These are phyloP conservation scores for Morone chrysops DNA, from an alignment of 2,113 vertebrate species.

Conservation along the genomic window DNA sequence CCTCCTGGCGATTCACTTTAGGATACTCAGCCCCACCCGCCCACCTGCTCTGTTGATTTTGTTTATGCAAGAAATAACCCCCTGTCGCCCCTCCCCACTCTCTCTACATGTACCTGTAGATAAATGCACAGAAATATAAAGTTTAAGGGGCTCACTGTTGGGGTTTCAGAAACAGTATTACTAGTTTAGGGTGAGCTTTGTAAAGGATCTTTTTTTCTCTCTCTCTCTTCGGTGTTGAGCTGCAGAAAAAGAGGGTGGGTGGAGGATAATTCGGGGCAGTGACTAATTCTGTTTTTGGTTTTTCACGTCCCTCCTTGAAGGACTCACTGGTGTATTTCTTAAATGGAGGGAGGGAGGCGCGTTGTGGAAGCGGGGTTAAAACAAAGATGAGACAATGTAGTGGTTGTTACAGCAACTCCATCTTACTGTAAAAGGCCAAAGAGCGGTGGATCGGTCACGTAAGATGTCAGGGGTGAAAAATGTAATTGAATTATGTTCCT, in stretches of 20 bases:
- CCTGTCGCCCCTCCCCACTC: conserved; percentile 20
- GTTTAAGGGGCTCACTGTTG: conserved; percentile 3
- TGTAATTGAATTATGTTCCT: conserved; percentile 9
- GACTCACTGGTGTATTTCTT: conserved; percentile 14
- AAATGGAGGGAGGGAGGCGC: not conserved
- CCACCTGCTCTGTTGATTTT: conserved; percentile 30
- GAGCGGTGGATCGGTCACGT: conserved; percentile 37
- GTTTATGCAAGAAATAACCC: conserved; percentile 50
- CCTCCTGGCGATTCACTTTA: conserved; percentile 4
- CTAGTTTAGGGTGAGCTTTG: not conserved
- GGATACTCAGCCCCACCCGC: conserved; percentile 9
- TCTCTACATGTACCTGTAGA: conserved; percentile 44
- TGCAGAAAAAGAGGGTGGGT: conserved; percentile 1
- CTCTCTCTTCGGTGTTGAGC: not conserved
- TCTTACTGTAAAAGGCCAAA: conserved; percentile 64
- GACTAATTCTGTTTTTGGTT: conserved; percentile 25
- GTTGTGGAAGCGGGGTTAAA: not conserved
- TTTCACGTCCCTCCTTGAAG: conserved; percentile 9
- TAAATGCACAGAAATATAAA: conserved; percentile 12
- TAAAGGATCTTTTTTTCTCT: not conserved
- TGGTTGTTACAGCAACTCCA: not conserved
- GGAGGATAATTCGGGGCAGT: not conserved
- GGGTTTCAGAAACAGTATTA: conserved; percentile 73
- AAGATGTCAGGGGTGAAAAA: not conserved
- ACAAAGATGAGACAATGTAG: not conserved